These are phyloP conservation scores for Prionailurus bengalensis DNA, from an alignment of 2,113 vertebrate genomes.

Conservation along the genomic window DNA sequence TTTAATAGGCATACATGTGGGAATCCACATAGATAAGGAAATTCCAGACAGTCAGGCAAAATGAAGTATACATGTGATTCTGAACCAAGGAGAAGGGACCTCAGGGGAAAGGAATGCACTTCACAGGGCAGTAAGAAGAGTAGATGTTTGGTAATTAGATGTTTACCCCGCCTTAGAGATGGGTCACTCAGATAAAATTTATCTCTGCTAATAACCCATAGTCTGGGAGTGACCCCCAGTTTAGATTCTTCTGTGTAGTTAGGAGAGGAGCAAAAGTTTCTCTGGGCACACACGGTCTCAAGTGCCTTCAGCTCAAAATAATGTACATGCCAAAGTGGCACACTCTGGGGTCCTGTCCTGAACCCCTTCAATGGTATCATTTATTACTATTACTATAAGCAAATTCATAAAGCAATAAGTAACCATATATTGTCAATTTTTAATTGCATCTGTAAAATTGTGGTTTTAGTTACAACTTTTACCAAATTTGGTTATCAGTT, in stretches of 20 bases:
- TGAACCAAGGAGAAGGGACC: background rate
- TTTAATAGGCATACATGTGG: background rate
- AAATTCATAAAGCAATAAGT: background rate
- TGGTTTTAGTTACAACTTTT: background rate
- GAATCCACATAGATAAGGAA: background rate
- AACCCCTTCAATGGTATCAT: background rate
- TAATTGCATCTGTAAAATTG: background rate
- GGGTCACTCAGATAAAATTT: background rate
- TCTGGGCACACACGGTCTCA: background rate
- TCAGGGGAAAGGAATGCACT: background rate
- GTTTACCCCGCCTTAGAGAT: background rate
- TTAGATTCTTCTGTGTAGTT: background rate
- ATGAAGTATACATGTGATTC: background rate
- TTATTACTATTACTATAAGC: background rate
- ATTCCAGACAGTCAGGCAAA: background rate
- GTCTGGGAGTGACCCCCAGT: background rate
- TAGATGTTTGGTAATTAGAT: background rate
- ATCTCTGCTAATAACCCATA: background rate
- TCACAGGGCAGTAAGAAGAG: background rate
- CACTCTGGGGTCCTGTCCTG: background rate
- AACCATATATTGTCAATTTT: background rate
- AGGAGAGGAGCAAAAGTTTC: background rate
- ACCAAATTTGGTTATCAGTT: background rate
- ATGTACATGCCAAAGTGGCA: background rate
- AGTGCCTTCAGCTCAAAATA: background rate